These are phyloP conservation scores for Neolamprologus tretocephalus DNA, from an alignment of 2,113 vertebrate species.

Conservation along the genomic window DNA sequence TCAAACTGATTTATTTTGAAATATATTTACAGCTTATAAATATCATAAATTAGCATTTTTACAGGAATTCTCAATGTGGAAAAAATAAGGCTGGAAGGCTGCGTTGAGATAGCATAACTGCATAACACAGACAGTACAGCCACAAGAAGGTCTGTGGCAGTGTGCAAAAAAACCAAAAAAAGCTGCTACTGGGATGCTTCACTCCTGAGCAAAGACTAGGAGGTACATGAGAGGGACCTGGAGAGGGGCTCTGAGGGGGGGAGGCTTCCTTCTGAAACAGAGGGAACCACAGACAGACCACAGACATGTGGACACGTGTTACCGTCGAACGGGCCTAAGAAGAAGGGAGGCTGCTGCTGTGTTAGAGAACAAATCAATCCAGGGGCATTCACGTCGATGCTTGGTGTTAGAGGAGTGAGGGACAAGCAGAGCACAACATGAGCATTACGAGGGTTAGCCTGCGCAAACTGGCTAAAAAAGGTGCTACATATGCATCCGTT, in stretches of 20 bases:
- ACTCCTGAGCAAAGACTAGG: slow-evolving; percentile 49
- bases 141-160: background rate
- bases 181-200: background rate
- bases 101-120: slow-evolving; percentile 50
- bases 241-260: slow-evolving; percentile 67
- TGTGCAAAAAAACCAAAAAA: slow-evolving; percentile 31
- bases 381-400: background rate
- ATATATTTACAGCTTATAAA: slow-evolving; percentile 79
- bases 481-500: background rate
- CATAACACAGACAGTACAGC: slow-evolving; percentile 17
- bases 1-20: slow-evolving; percentile 82
- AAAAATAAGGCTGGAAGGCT: slow-evolving; percentile 71
- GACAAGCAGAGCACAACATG: background rate
- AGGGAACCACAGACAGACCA: slow-evolving; percentile 72
- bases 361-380: background rate
- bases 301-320: slow-evolving; percentile 54
- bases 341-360: background rate
- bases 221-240: slow-evolving; percentile 75
- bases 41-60: slow-evolving; percentile 83
- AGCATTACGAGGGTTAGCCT: background rate
- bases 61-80: slow-evolving; percentile 61
- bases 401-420: background rate
- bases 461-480: background rate
- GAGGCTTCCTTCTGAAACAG: slow-evolving; percentile 83
- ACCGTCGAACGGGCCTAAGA: slow-evolving; percentile 1